Conservation (phyloP, 1,140 invertebrate genomes). For the Phymastichus coffea region DNA sequence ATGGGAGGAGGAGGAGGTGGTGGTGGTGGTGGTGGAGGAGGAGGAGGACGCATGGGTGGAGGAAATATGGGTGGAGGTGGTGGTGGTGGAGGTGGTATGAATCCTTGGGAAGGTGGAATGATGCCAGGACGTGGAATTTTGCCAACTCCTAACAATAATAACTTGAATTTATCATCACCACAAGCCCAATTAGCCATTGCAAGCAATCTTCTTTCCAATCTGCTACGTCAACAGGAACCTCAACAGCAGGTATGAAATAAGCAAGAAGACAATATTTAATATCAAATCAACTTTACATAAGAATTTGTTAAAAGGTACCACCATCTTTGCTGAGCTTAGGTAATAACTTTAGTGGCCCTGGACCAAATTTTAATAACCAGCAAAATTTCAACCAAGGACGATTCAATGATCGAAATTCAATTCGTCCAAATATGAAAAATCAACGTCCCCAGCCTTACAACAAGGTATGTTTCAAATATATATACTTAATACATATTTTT, state of each 20-base stretch:
- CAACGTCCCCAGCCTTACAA: constrained; percentile 55
- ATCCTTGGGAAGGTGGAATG: constrained; percentile 57
- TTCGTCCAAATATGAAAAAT: constrained; percentile 48
- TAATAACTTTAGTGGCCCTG: constrained; percentile 48
- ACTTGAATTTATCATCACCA: constrained; percentile 52
- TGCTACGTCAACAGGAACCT: constrained; percentile 52
- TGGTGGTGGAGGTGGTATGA: constrained; percentile 45
- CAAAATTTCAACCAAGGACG: constrained; percentile 48
- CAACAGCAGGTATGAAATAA: constrained; percentile 46
- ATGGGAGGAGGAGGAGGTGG: constrained; percentile 34
- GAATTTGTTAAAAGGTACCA: constrained; percentile 38
- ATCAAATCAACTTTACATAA: neutral
- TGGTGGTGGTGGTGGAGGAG: constrained; percentile 35
- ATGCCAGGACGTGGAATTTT: constrained; percentile 57
- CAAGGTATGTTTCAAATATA: constrained; percentile 47
- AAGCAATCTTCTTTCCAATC: constrained; percentile 54
- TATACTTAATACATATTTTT: neutral
- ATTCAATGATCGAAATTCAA: constrained; percentile 46
- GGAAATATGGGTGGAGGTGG: constrained; percentile 36
- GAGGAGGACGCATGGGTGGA: too few relatives aligned
- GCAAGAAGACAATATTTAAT: neutral
- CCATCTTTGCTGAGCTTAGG: constrained; percentile 54
- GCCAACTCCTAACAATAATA: constrained; percentile 52
- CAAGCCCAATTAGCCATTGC: constrained; percentile 56
- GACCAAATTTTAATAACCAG: constrained; percentile 48